Evolutionary conservation across 2,888 invertebrate genomes (phyloP), one percentile per base, ranked within the genome.

Genomic region (Pedicia rivosa): DNA sequence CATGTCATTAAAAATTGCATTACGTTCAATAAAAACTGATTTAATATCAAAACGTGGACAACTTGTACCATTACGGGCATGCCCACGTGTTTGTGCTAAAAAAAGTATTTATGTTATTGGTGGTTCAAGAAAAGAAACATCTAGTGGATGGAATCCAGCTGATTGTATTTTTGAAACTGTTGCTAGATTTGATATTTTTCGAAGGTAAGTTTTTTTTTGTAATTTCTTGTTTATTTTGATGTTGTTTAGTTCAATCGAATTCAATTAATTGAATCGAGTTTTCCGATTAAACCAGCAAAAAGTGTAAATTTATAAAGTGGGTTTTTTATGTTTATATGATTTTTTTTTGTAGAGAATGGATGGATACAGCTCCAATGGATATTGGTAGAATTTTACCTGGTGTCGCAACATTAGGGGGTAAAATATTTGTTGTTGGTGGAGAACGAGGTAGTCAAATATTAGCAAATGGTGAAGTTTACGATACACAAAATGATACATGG

Each of bases 381-480:
- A 78, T 84, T 47, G 81, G 86, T 3, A 70, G 91, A 36, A 86
- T 90, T 48, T 70, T 90, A 46, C 88, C 90, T 1, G 91, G 91
- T 10, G 83, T 83, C 5, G 82, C 87, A 2, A 71, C 81, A 7
- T 54, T 91, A 26, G 78, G 83, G 50, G 86, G 88, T 1, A 73
- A 80, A 46, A 81, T 92, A 40, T 92, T 82, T 58, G 90, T 87
- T 1, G 80, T 90, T 3, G 92, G 91, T 13, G 92, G 91, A 5
- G 92, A 91, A 57, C 75, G 84, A 46, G 90, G 87, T 43, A 83
- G 84, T 30, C 78, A 86, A 54, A 90, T 91, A 50, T 66, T 87
- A 30, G 82, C 83, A 10, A 83, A 84, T 52, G 88, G 90, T 29
- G 90, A 90, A 55, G 78, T 79, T 44, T 80, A 79, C 52, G 78